phyloP scores from a whole-genome alignment of 2,113 vertebrate species.

The Zingel zingel region DNA sequence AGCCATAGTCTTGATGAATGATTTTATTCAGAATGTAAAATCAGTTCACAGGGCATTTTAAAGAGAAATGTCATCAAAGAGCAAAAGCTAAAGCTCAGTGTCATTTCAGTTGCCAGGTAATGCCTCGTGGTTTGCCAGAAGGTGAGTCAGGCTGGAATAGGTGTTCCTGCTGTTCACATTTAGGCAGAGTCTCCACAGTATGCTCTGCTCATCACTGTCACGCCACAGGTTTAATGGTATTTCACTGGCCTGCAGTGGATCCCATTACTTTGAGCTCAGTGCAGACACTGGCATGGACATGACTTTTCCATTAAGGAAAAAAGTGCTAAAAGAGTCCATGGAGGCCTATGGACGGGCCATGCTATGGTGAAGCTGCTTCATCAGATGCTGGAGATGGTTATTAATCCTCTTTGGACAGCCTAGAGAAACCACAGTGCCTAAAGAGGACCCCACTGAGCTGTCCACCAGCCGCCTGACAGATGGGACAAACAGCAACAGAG shows the following conservation, averaged over 20 bases:
- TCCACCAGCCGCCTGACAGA: slow-evolving; percentile 44
- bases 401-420: slow-evolving; percentile 53
- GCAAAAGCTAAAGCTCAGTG: slow-evolving; percentile 28
- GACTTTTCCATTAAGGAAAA: slow-evolving; percentile 67
- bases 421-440: slow-evolving; percentile 37
- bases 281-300: slow-evolving; percentile 56
- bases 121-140: slow-evolving; percentile 44
- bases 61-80: slow-evolving; percentile 49
- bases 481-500: slow-evolving; percentile 26
- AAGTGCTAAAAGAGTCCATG: slow-evolving; percentile 43
- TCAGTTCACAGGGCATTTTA: slow-evolving; percentile 17
- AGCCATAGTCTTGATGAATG: slow-evolving; percentile 26
- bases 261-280: slow-evolving; percentile 50
- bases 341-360: slow-evolving; percentile 53
- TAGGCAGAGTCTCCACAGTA: slow-evolving; percentile 42
- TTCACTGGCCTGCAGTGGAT: slow-evolving; percentile 59
- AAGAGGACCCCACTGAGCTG: slow-evolving; percentile 49
- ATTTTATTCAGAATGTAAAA: slow-evolving; percentile 60
- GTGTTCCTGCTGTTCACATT: slow-evolving; percentile 64
- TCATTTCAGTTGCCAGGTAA: slow-evolving; percentile 42
- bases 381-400: slow-evolving; percentile 41
- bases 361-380: slow-evolving; percentile 44
- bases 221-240: slow-evolving; percentile 61
- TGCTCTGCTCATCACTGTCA: slow-evolving; percentile 71
- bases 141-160: slow-evolving; percentile 48